These are phyloP conservation scores for Drosophila lacertosa DNA, from an alignment of 1,140 invertebrate genomes.

Conservation along the genomic window DNA sequence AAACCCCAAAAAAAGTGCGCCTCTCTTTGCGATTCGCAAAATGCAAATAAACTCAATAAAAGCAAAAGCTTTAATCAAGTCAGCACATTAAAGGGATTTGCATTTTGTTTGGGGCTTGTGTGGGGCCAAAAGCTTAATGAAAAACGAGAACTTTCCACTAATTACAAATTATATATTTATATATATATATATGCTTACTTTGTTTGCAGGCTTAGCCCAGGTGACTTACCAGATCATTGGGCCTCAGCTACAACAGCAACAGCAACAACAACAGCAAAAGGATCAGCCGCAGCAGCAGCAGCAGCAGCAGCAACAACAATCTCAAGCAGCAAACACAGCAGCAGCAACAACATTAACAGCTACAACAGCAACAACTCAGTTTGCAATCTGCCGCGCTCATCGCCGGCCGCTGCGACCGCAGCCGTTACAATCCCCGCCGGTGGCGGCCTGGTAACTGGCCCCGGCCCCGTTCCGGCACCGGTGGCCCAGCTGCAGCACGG, in stretches of 20 bases:
- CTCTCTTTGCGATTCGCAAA: slow-evolving; percentile 3
- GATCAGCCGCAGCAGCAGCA: slow-evolving; percentile 66
- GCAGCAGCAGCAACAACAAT: slow-evolving; percentile 27
- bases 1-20: background rate
- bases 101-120: slow-evolving; percentile 30
- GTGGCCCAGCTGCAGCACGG: slow-evolving; percentile 57
- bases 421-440: slow-evolving; percentile 73
- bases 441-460: slow-evolving; percentile 62
- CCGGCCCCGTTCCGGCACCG: slow-evolving; percentile 33
- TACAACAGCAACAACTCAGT: slow-evolving; percentile 62
- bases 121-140: slow-evolving; percentile 4
- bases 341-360: slow-evolving; percentile 16
- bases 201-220: slow-evolving; percentile 83
- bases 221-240: slow-evolving; percentile 84
- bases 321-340: slow-evolving; percentile 29
- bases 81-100: slow-evolving; percentile 55
- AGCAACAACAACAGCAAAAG: slow-evolving; percentile 51
- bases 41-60: slow-evolving; percentile 57
- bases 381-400: slow-evolving; percentile 81
- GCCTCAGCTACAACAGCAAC: slow-evolving; percentile 75
- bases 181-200: background rate
- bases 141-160: slow-evolving; percentile 16
- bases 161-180: background rate
- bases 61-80: slow-evolving; percentile 48
- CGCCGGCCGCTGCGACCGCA: slow-evolving; percentile 81